Percentiles rank a stretch among this genome's conserved stretches.
Evolutionary conservation across 2,113 vertebrate genomes (phyloP).

Genomic region (Podarcis cretensis): DNA sequence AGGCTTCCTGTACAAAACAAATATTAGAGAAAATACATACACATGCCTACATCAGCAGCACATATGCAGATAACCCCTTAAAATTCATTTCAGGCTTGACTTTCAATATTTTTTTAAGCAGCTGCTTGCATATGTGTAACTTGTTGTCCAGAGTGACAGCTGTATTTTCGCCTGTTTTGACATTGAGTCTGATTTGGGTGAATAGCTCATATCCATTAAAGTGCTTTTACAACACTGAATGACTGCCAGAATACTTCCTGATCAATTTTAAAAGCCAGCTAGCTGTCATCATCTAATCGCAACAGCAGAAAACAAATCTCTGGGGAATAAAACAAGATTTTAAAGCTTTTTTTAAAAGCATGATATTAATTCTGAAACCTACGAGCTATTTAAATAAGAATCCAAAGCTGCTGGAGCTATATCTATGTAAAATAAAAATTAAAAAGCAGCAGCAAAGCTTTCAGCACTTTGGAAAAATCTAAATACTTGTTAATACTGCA

Average conservation of each 20-base stretch:
- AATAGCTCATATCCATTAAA: slow-evolving; percentile 91
- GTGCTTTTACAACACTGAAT: slow-evolving; percentile 90
- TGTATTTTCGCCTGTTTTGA: slow-evolving; percentile 90
- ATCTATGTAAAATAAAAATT: slow-evolving; percentile 40
- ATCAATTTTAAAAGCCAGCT: slow-evolving; percentile 91
- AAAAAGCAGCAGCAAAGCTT: slow-evolving; percentile 56
- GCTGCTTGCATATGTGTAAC: slow-evolving; percentile 84
- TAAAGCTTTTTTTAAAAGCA: slow-evolving; percentile 81
- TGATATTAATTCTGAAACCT: slow-evolving; percentile 78
- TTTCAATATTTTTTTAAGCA: slow-evolving; percentile 77
- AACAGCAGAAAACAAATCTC: slow-evolving; percentile 87
- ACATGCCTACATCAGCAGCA: slow-evolving; percentile 22
- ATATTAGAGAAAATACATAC: background rate
- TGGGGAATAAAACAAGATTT: slow-evolving; percentile 84
- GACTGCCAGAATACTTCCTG: slow-evolving; percentile 89
- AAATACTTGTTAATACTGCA: slow-evolving; percentile 67
- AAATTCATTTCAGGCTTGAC: slow-evolving; percentile 67
- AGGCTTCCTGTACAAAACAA: background rate
- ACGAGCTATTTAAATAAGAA: slow-evolving; percentile 78
- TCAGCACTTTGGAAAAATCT: slow-evolving; percentile 61
- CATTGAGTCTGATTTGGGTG: slow-evolving; percentile 89
- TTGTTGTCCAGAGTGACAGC: slow-evolving; percentile 87
- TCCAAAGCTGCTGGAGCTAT: slow-evolving; percentile 57
- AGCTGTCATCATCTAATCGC: slow-evolving; percentile 88
- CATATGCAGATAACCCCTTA: slow-evolving; percentile 62